Conservation (phyloP, 2,888 invertebrate genomes). For the Agrochola circellaris region DNA sequence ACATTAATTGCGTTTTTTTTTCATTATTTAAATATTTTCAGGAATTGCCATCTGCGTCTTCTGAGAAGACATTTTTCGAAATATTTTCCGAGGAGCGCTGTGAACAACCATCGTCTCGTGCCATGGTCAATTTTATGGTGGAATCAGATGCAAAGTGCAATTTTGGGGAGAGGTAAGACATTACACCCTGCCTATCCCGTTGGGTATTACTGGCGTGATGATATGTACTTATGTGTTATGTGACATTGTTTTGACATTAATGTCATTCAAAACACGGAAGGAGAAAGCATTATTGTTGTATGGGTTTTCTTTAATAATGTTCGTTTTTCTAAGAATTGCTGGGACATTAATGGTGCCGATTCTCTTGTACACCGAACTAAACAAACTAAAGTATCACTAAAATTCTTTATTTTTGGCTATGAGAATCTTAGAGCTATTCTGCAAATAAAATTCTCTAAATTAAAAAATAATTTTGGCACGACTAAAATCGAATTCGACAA, state of each 20-base stretch:
- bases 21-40: conserved; percentile 49
- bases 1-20: no score
- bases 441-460: no score
- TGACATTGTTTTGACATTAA: conserved; percentile 31
- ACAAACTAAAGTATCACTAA: no score
- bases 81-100: conserved; percentile 89
- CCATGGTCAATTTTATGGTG: conserved; percentile 92
- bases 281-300: not conserved
- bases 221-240: no score
- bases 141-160: conserved; percentile 91
- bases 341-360: no score
- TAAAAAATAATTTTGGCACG: no score
- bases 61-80: conserved; percentile 89
- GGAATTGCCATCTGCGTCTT: conserved; percentile 75
- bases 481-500: no score
- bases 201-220: no score
- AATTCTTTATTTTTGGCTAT: no score
- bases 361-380: no score
- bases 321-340: not conserved
- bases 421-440: no score
- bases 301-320: not conserved
- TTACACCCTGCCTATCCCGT: no score
- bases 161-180: conserved; percentile 88
- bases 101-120: conserved; percentile 89
- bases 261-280: not conserved